Evolutionary conservation across 2,797 vertebrate genomes (phyloP).

Genomic region (Leptodactylus fallax): DNA sequence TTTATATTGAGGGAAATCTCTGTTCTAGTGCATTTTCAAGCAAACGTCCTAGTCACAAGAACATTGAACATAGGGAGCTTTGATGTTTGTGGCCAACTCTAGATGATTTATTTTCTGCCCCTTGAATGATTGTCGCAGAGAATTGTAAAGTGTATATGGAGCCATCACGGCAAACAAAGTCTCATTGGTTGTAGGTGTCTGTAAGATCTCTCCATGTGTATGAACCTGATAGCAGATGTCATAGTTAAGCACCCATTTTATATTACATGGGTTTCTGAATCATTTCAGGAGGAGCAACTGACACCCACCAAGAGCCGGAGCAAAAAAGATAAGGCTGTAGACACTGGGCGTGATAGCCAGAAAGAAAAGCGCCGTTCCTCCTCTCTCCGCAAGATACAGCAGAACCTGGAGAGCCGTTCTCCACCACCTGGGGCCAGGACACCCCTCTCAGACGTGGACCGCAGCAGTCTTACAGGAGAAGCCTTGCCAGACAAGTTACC

Average conservation of each 20-base stretch:
- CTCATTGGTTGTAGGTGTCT: too few relatives aligned
- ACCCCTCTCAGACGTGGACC: conserved; percentile 64
- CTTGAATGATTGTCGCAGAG: too few relatives aligned
- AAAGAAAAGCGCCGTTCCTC: conserved; percentile 68
- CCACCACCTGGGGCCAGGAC: fast-evolving
- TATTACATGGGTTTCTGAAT: too few relatives aligned
- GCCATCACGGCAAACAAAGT: background rate
- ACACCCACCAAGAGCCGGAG: conserved; percentile 61
- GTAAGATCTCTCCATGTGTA: too few relatives aligned
- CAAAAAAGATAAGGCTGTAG: conserved; percentile 68
- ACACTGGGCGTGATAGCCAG: conserved; percentile 60
- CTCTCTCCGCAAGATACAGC: conserved; percentile 63
- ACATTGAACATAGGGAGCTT: too few relatives aligned
- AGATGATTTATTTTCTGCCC: too few relatives aligned
- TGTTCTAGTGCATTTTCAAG: too few relatives aligned
- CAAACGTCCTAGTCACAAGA: too few relatives aligned
- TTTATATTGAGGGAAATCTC: too few relatives aligned
- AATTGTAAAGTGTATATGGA: background rate
- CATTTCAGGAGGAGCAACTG: conserved; percentile 67
- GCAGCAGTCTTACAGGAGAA: conserved; percentile 55
- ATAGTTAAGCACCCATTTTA: background rate
- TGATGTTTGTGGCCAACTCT: too few relatives aligned
- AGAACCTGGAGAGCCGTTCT: conserved; percentile 54
- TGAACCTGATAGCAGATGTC: background rate
- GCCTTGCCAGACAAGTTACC: conserved; percentile 64